Evolutionary conservation across 2,888 invertebrate genomes (phyloP), one percentile per base, ranked within the genome.

Genomic region (Prostheceraeus crozeri): DNA sequence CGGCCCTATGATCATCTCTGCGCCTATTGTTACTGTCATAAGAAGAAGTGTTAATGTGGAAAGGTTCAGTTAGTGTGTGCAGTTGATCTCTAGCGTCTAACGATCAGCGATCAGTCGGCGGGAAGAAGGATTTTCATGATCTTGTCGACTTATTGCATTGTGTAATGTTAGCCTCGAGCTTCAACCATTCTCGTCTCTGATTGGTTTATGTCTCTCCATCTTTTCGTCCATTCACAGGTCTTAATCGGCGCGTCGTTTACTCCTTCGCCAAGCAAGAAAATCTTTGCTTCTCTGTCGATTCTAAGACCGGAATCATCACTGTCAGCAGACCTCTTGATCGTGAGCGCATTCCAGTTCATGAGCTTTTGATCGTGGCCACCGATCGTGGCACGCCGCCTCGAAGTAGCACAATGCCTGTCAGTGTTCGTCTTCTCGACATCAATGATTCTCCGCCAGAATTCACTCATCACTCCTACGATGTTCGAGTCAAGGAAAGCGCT

Each of bases 381-480:
- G 60, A 60, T 59, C 27, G 36, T 25, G 55, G 25, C 23, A 19
- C 25, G 10, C 54, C 54, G 4, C 4, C 54, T 4, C 8, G 19
- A 33, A n/a, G 45, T 2, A 33, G 14, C n/a, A 40, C 36, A 3
- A 30, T 31, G 11, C 36, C 36, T 4, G 55, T 60, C 3, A 59
- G 14, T 27, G 40, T 60, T 31, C 11, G 21, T 1, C 55, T 60
- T n/a, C 55, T 60, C 6, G 60, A 60, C 25, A 56, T 60, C 3
- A 60, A 60, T 45, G 60, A 60, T 30, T 60, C 60, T 14, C 60
- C 60, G 23, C 60, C 60, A 3, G 35, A 40, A 23, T 60, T 60
- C 33, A 23, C 27, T 4, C 16, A 36, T 19, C 25, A 16, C 4
- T 19, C 25, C 11, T 23, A 59, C 14, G 14, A 27, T 3, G 45